phyloP scores from a whole-genome alignment of 2,113 vertebrate genomes.

The Oryzias javanicus region DNA sequence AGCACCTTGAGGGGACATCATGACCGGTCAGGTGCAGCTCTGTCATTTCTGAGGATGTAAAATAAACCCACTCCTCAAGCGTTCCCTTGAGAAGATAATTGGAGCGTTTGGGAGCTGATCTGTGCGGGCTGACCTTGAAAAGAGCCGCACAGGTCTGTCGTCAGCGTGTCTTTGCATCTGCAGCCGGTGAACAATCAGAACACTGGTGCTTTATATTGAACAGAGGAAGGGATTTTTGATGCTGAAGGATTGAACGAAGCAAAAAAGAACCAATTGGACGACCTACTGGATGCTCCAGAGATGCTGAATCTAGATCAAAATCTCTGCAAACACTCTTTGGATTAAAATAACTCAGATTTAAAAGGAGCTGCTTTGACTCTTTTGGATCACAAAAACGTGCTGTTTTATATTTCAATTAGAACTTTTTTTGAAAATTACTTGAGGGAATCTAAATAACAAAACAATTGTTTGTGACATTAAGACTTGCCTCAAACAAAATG shows the following conservation, averaged over 20 bases:
- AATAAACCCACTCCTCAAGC: neutral
- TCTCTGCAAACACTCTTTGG: neutral
- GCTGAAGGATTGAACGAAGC: constrained; percentile 32
- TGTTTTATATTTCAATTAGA: too few relatives aligned
- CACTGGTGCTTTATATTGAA: constrained; percentile 36
- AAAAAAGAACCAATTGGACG: neutral
- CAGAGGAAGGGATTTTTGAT: constrained; percentile 27
- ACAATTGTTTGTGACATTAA: constrained; percentile 2
- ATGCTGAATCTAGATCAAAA: neutral
- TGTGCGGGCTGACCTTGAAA: constrained; percentile 34
- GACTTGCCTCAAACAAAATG: neutral
- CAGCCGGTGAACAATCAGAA: constrained; percentile 23
- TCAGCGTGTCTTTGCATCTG: neutral
- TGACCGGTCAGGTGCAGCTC: neutral
- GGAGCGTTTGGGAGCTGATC: constrained; percentile 5
- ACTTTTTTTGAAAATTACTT: neutral
- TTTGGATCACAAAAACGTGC: too few relatives aligned
- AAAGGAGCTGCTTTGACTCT: too few relatives aligned
- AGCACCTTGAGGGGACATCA: too few relatives aligned
- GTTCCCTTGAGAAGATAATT: constrained; percentile 19
- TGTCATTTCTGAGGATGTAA: constrained; percentile 15
- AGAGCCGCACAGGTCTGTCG: constrained; percentile 4
- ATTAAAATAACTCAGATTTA: too few relatives aligned
- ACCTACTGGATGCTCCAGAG: neutral
- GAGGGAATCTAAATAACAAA: neutral